Conservation (phyloP, 1,140 invertebrate species). For the Sesamia nonagrioides region DNA sequence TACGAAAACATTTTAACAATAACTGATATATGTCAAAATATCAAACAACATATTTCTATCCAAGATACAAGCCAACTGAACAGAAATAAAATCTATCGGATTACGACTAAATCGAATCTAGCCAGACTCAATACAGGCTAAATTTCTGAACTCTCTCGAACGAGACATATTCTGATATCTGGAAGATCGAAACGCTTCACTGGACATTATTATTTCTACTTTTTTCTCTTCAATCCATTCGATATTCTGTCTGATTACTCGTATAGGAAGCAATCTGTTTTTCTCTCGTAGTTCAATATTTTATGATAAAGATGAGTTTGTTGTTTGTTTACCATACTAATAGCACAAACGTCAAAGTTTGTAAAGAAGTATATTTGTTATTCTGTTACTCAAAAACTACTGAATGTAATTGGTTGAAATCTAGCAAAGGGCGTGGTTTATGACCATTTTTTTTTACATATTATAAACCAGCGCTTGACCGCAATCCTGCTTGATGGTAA, state of each 20-base stretch:
- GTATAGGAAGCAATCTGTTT: background rate
- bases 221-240: background rate
- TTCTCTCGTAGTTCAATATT: background rate
- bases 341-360: too few species aligned
- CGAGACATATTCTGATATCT: slow-evolving; percentile 15
- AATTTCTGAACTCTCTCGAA: slow-evolving; percentile 5
- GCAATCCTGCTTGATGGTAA: too few species aligned
- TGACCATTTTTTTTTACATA: too few species aligned
- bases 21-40: background rate
- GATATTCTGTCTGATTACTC: background rate
- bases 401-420: too few species aligned
- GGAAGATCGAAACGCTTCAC: background rate
- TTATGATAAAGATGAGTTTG: background rate
- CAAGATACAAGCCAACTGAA: background rate
- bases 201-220: background rate
- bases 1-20: background rate
- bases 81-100: slow-evolving; percentile 23
- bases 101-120: slow-evolving; percentile 30
- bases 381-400: too few species aligned
- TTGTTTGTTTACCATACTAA: background rate
- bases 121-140: background rate
- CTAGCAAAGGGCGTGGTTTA: too few species aligned
- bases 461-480: too few species aligned
- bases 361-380: too few species aligned
- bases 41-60: background rate